These are phyloP conservation scores for Drosophila anomelani DNA, from an alignment of 2,888 invertebrate genomes.

Conservation along the genomic window DNA sequence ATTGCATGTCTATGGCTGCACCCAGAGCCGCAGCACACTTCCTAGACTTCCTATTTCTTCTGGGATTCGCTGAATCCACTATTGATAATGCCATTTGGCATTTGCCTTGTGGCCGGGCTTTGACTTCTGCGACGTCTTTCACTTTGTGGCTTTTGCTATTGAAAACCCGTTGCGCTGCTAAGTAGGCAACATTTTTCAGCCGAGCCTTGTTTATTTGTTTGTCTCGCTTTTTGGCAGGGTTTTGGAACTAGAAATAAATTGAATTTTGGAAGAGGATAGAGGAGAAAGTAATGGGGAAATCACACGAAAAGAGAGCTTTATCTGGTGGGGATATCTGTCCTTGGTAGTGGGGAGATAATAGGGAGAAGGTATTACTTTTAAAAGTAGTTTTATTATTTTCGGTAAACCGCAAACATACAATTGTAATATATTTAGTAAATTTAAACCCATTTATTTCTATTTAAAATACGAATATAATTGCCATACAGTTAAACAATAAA, in stretches of 20 bases:
- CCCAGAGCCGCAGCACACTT: conserved; percentile 22
- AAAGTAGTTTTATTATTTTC: neutral
- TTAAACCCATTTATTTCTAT: too few species aligned
- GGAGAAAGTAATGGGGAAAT: neutral
- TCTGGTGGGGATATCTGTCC: neutral
- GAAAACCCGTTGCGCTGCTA: conserved; percentile 42
- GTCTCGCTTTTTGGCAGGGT: conserved; percentile 8
- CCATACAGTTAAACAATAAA: too few species aligned
- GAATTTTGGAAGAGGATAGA: neutral
- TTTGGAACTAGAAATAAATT: conserved; percentile 4
- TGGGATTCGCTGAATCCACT: conserved; percentile 25
- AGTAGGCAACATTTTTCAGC: conserved; percentile 50
- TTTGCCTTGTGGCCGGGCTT: conserved; percentile 39
- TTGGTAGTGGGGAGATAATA: neutral
- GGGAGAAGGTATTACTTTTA: neutral
- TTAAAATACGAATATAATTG: too few species aligned
- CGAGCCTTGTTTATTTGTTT: conserved; percentile 4
- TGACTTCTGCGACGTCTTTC: conserved; percentile 35
- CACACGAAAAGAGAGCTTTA: neutral
- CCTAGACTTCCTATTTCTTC: conserved; percentile 31
- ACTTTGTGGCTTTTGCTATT: conserved; percentile 35
- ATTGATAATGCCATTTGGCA: conserved; percentile 48
- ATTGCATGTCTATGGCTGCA: conserved; percentile 33
- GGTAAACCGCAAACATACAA: too few species aligned
- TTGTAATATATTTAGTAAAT: too few species aligned